Evolutionary conservation across 1,140 invertebrate species (phyloP).

Genomic region (Drosophila watanabei): DNA sequence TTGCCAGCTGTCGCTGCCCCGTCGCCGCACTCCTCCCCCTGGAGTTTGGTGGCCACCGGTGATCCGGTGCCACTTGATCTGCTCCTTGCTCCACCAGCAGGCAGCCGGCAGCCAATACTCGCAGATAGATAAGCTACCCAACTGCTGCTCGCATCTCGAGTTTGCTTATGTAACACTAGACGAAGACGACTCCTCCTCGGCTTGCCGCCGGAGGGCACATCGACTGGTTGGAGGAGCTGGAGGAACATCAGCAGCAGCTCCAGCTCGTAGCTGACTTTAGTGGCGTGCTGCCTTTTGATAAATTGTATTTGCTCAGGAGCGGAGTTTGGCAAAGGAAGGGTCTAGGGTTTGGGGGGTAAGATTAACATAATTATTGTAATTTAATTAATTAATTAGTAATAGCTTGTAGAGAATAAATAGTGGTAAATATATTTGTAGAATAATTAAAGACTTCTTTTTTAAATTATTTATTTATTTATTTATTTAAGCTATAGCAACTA

Average conservation of each 20-base stretch:
- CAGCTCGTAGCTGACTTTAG: conserved; percentile 20
- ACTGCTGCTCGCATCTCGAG: conserved; percentile 55
- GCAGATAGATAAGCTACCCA: conserved; percentile 45
- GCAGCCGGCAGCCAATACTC: conserved; percentile 43
- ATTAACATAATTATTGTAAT: background rate
- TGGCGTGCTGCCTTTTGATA: conserved; percentile 70
- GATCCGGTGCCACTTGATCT: conserved; percentile 77
- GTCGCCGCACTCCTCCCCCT: conserved; percentile 36
- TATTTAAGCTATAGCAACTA: too few relatives aligned
- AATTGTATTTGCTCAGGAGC: conserved; percentile 65
- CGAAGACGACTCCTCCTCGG: conserved; percentile 52
- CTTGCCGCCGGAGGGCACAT: conserved; percentile 42
- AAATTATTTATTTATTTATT: background rate
- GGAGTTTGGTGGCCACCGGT: conserved; percentile 21
- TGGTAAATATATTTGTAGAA: background rate
- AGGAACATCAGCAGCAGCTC: background rate
- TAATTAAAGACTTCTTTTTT: background rate
- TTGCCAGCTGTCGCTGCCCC: conserved; percentile 68
- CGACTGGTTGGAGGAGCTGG: conserved; percentile 35
- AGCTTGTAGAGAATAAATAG: background rate
- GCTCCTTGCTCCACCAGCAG: conserved; percentile 43
- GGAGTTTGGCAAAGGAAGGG: conserved; percentile 19
- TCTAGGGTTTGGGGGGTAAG: background rate
- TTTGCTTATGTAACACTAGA: conserved; percentile 79
- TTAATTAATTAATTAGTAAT: background rate